Evolutionary conservation across 1,140 invertebrate species (phyloP), one percentile per base, ranked within the genome.

Genomic region (Phortica variegata): DNA sequence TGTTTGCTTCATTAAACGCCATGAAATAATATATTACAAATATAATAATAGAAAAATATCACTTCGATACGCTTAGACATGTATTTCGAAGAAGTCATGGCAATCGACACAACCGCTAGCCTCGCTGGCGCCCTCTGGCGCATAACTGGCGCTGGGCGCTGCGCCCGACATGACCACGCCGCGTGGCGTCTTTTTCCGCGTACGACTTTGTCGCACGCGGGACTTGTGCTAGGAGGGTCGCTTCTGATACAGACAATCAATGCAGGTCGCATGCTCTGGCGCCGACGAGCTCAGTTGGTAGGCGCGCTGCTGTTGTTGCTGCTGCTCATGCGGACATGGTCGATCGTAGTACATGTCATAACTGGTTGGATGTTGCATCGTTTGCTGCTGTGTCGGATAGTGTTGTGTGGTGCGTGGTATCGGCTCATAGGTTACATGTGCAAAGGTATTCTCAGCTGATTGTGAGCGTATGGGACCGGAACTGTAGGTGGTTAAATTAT

Each of bases 211-310:
- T 50, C 73, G 75, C 61, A 76, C 76, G 74, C 75, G 72, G 58
- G 69, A 65, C 79, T 79, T 83, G 78, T 83, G 81, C 80, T 83
- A 82, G 78, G 81, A 81, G 40, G 75, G 75, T 78, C 78, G 80
- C 65, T 73, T 80, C 61, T 81, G 80, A 38, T 79, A 81, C 61
- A 84, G 81, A 56, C 84, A 86, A 59, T 85, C 82, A 46, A 85
- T 82, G 75, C 84, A 85, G 16, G 83, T 85, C 18, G 83, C 82
- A 43, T 83, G 80, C 52, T 85, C 84, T 18, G 84, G 79, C 77
- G 81, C 63, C 80, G 83, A 57, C 79, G 79, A 66, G 79, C 77
- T 78, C 78, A 79, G 49, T 75, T 75, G 51, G 77, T 81, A 31
- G 74, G 78, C 56, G 77, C 78, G 10, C 75, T 80, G 23, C 34